These are phyloP conservation scores for Chrysolina americana DNA, from an alignment of 2,888 invertebrate genomes.

Conservation along the genomic window DNA sequence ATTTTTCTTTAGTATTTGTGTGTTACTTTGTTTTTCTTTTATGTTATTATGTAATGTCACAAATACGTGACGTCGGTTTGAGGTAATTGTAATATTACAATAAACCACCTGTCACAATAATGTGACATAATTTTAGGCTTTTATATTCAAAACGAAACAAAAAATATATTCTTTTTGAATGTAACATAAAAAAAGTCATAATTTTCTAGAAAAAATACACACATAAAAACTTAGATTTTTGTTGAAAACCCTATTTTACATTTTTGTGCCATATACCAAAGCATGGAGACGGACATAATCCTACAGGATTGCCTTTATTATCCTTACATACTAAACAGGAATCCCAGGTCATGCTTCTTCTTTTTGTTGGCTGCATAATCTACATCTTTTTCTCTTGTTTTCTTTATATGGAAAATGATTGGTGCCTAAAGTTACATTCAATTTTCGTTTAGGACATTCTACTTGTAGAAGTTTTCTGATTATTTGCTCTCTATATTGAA, in stretches of 20 bases:
- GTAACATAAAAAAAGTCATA: neutral
- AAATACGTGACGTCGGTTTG: neutral
- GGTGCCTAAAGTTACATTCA: neutral
- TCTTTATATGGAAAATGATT: too few species aligned
- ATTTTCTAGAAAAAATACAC: neutral
- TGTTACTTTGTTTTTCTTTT: too few species aligned
- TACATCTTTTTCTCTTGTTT: neutral
- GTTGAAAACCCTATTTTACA: neutral
- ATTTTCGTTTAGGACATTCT: neutral
- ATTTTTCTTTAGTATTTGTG: too few species aligned
- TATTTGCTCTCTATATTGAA: slow-evolving; percentile 22
- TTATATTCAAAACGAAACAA: neutral
- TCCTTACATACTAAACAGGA: neutral
- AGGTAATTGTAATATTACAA: neutral
- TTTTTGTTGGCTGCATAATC: neutral
- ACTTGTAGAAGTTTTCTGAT: slow-evolving; percentile 8
- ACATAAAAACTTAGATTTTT: neutral
- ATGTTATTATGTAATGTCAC: too few species aligned
- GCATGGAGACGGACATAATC: neutral
- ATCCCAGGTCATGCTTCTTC: neutral
- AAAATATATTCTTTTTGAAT: neutral
- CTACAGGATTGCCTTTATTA: neutral
- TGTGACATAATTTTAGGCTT: neutral
- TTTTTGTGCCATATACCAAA: neutral
- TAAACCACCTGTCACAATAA: neutral